Evolutionary conservation across 2,797 vertebrate species (phyloP).

Genomic region (Petrocephalus schoutedeni): DNA sequence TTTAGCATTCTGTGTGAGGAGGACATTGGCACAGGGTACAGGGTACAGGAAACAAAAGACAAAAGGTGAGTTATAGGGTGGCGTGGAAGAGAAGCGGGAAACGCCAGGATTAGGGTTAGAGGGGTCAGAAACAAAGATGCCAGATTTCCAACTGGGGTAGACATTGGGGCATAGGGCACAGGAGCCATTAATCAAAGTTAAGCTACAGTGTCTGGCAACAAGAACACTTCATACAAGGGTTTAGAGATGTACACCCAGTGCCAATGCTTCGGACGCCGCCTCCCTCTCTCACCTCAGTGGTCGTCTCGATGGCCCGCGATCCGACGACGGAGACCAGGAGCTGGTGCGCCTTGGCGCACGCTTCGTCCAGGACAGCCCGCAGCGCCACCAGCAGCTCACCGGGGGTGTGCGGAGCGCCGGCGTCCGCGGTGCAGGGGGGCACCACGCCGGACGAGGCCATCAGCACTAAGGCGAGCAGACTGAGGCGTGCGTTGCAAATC

Average conservation of each 20-base stretch:
- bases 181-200: too few species aligned
- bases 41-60: conserved; percentile 45
- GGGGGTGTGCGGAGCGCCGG: not conserved
- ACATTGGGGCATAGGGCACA: too few species aligned
- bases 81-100: conserved; percentile 21
- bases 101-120: conserved; percentile 17
- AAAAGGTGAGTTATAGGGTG: conserved; percentile 36
- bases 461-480: conserved; percentile 27
- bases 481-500: conserved; percentile 27
- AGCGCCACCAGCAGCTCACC: conserved; percentile 38
- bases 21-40: conserved; percentile 23
- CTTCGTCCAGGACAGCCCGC: conserved; percentile 42
- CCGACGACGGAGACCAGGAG: conserved; percentile 60
- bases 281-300: conserved; percentile 49
- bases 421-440: conserved; percentile 34
- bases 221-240: not conserved
- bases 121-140: not conserved
- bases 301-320: conserved; percentile 49
- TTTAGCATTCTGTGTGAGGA: conserved; percentile 57
- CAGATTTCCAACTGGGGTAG: not conserved
- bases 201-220: not conserved
- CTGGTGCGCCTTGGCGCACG: conserved; percentile 49
- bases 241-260: not conserved
- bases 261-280: not conserved
- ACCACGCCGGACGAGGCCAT: conserved; percentile 33